Evolutionary conservation across 2,113 vertebrate genomes (phyloP), one percentile per base, ranked within the genome.

Genomic region (Smithornis capensis): DNA sequence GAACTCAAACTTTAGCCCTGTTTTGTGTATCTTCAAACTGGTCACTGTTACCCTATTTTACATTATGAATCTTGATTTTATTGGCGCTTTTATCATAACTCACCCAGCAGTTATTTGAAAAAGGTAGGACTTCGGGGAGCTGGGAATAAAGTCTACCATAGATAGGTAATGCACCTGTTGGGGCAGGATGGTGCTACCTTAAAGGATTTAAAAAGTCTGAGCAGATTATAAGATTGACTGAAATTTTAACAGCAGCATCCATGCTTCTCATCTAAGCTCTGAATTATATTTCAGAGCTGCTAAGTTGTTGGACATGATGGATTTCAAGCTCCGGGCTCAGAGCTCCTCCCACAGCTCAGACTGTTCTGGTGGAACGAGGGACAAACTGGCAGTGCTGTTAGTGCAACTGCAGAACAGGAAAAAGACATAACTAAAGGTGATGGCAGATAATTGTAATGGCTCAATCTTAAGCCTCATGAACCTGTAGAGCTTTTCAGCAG

Each of bases 401-500:
- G 12, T 25, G 69, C 79, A 90, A 22, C 83, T 83, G 84, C 75
- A 29, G 35, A 70, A 22, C 35, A 40, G 75, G 52, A 38, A 47
- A 60, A 40, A 35, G 44, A 52, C 68, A 14, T 56, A 28, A 83
- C 82, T 65, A 22, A 59, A 92, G 90, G 45, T 21, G 10, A 15
- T 35, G 70, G 40, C 55, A 86, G 83, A 75, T 88, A 80, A 85
- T 84, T 69, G 40, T 79, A 87, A 94, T 63, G 68, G 89, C 87
- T 65, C 49, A 91, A 1, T 87, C 59, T 44, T 59, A 60, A 93
- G 29, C 75, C 31, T 83, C 10, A 7, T 45, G 56, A 67, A 56
- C 60, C 71, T 87, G 42, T 69, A 79, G 75, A 88, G 69, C n/a
- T 90, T 85, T 77, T 92, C 87, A 95, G 49, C 44, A 67, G 73